These are phyloP conservation scores for Pseudachorutes palmiensis DNA, from an alignment of 1,140 invertebrate species.

Conservation along the genomic window DNA sequence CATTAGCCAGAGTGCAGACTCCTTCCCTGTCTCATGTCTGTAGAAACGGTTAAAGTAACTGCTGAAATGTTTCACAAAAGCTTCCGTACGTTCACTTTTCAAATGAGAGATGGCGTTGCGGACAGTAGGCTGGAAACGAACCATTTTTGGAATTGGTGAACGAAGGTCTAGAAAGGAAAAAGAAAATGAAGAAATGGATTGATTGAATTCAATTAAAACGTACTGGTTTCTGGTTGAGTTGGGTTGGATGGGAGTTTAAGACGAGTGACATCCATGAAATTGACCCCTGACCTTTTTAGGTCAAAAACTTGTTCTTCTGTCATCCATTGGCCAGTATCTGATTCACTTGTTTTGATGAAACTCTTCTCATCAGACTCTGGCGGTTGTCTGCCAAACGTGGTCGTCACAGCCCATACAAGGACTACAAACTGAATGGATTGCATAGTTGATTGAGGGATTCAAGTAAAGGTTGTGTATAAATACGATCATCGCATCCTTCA, in stretches of 20 bases:
- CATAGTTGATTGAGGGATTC: too few species aligned
- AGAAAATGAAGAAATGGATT: background rate
- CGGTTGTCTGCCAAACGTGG: too few species aligned
- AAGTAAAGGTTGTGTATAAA: too few species aligned
- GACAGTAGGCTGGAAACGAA: background rate
- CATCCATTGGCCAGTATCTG: background rate
- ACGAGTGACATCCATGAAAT: background rate
- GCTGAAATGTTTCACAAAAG: background rate
- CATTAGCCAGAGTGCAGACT: constrained; percentile 12
- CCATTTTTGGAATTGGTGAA: background rate
- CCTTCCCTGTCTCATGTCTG: background rate
- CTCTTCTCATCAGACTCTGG: background rate
- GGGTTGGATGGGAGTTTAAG: background rate
- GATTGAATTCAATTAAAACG: background rate
- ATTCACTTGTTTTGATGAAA: background rate
- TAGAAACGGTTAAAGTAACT: constrained; percentile 13
- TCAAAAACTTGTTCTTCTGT: background rate
- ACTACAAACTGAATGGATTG: too few species aligned
- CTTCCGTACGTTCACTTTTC: background rate
- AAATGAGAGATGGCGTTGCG: background rate
- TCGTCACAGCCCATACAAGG: too few species aligned
- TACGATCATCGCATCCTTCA: too few species aligned
- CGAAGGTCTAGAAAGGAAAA: background rate
- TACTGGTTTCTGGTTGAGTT: background rate
- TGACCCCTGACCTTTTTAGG: background rate